A percentile compares a stretch with the other conserved stretches of the same genome.
phyloP scores from a whole-genome alignment of 2,797 vertebrate genomes.

The Sparidentex hasta region DNA sequence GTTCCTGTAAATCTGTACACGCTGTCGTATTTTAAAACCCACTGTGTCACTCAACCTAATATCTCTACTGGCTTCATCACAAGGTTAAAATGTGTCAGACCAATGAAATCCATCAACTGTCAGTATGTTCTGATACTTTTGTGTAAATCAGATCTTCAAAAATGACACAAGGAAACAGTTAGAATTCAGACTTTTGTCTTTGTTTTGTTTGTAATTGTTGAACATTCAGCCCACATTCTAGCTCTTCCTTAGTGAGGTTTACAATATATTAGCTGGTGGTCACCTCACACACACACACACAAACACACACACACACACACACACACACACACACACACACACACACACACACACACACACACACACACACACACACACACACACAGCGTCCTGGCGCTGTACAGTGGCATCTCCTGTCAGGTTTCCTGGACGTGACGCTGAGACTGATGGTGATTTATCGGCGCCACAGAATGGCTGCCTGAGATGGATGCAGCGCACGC shows the following conservation, averaged over 20 bases:
- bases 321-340: slow-evolving; percentile 22
- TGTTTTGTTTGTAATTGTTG: not conserved
- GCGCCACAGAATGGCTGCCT: slow-evolving; percentile 55
- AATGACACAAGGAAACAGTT: not conserved
- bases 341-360: slow-evolving; percentile 17
- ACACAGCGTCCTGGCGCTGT: slow-evolving; percentile 10
- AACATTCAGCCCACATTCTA: not conserved
- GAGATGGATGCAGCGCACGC: slow-evolving; percentile 74
- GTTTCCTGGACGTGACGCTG: slow-evolving; percentile 64
- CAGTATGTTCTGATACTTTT: not conserved
- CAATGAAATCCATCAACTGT: not conserved
- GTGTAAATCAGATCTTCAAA: not conserved
- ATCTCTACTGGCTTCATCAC: not conserved
- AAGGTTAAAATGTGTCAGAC: not conserved
- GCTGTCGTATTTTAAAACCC: not conserved
- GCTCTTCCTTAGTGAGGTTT: slow-evolving; percentile 9
- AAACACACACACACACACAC: not conserved
- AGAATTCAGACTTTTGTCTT: not conserved
- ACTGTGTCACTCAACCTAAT: not conserved
- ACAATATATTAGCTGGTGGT: slow-evolving; percentile 5
- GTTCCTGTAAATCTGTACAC: slow-evolving; percentile 12
- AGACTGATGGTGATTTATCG: slow-evolving; percentile 74
- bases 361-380: slow-evolving; percentile 36
- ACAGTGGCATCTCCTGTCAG: slow-evolving; percentile 59
- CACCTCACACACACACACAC: not conserved